Percentiles rank a stretch among this genome's conserved stretches.
These are phyloP conservation scores for Porites evermanni DNA, from an alignment of 92 coral and sea anemone species.

Conservation along the genomic window DNA sequence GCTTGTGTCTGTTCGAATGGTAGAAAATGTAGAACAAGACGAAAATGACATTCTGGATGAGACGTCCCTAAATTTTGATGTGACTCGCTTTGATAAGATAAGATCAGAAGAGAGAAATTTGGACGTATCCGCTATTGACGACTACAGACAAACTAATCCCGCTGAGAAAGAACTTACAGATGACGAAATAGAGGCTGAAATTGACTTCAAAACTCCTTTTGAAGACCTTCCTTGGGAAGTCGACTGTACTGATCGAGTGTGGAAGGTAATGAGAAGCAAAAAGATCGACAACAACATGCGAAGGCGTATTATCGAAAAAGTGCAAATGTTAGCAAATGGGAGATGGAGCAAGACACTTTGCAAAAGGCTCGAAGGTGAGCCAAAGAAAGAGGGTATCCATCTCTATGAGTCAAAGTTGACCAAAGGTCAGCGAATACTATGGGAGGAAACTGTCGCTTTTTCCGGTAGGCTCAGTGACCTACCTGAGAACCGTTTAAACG, in stretches of 20 bases:
- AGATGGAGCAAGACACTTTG: slow-evolving; percentile 79
- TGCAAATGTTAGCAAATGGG: slow-evolving; percentile 91
- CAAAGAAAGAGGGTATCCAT: slow-evolving; percentile 72
- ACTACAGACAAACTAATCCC: background rate
- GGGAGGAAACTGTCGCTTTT: slow-evolving; percentile 96
- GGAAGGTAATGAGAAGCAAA: slow-evolving; percentile 80
- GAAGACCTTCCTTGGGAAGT: slow-evolving; percentile 96
- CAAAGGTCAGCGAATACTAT: slow-evolving; percentile 80
- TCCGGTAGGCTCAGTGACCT: slow-evolving; percentile 87
- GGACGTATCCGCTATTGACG: background rate
- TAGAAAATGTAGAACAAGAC: slow-evolving; percentile 2
- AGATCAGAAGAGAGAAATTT: background rate
- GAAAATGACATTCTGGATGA: background rate
- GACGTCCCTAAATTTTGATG: background rate
- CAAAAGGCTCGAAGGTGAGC: slow-evolving; percentile 80
- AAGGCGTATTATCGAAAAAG: slow-evolving; percentile 64
- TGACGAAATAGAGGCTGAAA: slow-evolving; percentile 30
- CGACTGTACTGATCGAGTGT: slow-evolving; percentile 90
- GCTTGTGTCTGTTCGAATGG: background rate
- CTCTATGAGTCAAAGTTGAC: slow-evolving; percentile 83
- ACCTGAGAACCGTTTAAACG: slow-evolving; percentile 66
- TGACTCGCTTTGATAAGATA: no score
- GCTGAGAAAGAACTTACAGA: background rate
- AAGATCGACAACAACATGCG: slow-evolving; percentile 54
- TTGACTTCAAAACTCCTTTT: slow-evolving; percentile 68